Evolutionary conservation across 2,797 vertebrate species (phyloP), one percentile per base, ranked within the genome.

Genomic region (Coracias cyanogaster): DNA sequence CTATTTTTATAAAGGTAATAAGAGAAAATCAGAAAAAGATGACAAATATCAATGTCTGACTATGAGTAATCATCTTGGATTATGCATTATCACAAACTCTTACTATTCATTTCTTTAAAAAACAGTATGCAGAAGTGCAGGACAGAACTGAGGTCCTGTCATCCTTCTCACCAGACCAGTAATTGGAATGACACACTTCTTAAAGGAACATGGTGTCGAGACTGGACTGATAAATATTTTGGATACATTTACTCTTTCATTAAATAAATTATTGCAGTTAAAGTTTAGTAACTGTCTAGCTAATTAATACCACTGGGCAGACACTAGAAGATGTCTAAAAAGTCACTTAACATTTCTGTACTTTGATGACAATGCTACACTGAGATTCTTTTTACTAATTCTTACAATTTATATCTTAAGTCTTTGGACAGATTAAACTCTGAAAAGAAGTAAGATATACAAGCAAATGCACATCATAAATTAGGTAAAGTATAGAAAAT

Each of bases 21-120:
- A 87, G 48, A 86, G 51, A 89, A 91, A 85, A 81, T 52, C 41
- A 76, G 48, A 90, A 78, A 49, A 83, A 65, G 31, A 82, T 88
- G 61, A 93, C 46, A 86, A 83, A 71, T 62, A 86, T 7, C 60
- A 90, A 66, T 4, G 3, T 61, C 71, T 96, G 87, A 94, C 85
- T 43, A 61, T 90, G 79, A 96, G 85, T 80, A 95, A 93, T 77
- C 71, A 77, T 35, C 46, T 54, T 69, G 39, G 62, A 91, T 93
- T 91, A 79, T 62, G 33, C 84, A 74, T n/a, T 71, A 89, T 66
- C 66, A 79, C 79, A 86, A 92, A 18, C 54, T 86, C 73, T 65
- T 79, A 57, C 79, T 82, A 57, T 64, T 89, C 2, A 69, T 58
- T 82, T 89, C 74, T 76, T 84, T 43, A 6, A 65, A 69, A 77